These are phyloP conservation scores for Callithrix jacchus DNA, from an alignment of 2,113 vertebrate genomes.

Conservation along the genomic window DNA sequence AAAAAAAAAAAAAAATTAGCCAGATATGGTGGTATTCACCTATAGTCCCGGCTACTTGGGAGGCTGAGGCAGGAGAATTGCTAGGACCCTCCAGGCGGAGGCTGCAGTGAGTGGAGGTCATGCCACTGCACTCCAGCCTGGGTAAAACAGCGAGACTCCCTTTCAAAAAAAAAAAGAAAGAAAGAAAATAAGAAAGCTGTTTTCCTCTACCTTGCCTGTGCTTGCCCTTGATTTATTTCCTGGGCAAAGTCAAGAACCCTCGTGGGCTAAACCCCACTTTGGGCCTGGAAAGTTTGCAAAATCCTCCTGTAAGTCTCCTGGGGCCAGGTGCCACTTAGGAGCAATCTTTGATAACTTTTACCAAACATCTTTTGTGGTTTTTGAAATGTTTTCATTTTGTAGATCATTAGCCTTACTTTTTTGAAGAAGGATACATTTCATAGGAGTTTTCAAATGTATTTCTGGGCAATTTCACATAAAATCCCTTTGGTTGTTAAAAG, in stretches of 20 bases:
- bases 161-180: too few relatives aligned
- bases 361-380: not conserved
- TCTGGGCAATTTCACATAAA: not conserved
- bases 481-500: not conserved
- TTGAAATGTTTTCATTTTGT: not conserved
- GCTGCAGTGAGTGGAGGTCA: too few relatives aligned
- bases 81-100: rapidly evolving
- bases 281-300: not conserved
- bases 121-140: too few relatives aligned
- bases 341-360: not conserved
- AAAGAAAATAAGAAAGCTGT: too few relatives aligned
- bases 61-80: too few relatives aligned
- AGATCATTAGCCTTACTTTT: not conserved
- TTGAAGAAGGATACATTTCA: not conserved
- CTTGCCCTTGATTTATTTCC: too few relatives aligned
- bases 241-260: too few relatives aligned
- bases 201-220: too few relatives aligned
- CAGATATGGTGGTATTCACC: too few relatives aligned
- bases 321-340: not conserved
- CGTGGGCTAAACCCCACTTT: too few relatives aligned
- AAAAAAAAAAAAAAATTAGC: too few relatives aligned
- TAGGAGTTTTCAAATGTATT: not conserved
- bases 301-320: not conserved
- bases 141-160: rapidly evolving
- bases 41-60: too few relatives aligned